Conservation (phyloP, 2,113 vertebrate species). For the Philantomba maxwellii region DNA sequence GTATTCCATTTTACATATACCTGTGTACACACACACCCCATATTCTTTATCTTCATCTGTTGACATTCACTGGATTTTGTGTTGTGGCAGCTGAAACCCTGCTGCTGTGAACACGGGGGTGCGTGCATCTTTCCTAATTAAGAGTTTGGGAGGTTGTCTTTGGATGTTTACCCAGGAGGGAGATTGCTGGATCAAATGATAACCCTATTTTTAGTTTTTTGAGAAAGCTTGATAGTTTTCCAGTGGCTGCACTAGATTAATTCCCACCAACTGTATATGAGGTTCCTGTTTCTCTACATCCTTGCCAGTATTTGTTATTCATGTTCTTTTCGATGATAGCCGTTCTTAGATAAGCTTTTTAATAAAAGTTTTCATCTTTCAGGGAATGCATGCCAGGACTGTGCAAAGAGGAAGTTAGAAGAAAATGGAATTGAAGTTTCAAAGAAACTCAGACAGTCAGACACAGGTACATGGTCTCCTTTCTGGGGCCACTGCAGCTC, state of each 20-base stretch:
- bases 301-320: not conserved
- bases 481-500: accelerated
- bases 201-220: not conserved
- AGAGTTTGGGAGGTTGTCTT: not conserved
- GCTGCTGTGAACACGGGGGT: not conserved
- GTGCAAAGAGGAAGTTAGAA: slow-evolving; percentile 76
- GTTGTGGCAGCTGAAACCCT: not conserved
- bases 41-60: not conserved
- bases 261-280: not conserved
- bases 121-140: not conserved
- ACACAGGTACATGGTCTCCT: not conserved
- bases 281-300: not conserved
- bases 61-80: not conserved
- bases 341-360: not conserved
- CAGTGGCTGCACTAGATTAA: not conserved
- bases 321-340: not conserved
- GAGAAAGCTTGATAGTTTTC: not conserved
- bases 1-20: accelerated
- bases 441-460: slow-evolving; percentile 55
- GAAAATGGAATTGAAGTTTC: slow-evolving; percentile 26
- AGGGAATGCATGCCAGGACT: slow-evolving; percentile 72
- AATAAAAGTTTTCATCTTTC: not conserved
- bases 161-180: not conserved
- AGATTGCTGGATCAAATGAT: not conserved
- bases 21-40: not conserved